Conservation (phyloP, 1,140 invertebrate genomes). For the Drosophila baimaii region DNA sequence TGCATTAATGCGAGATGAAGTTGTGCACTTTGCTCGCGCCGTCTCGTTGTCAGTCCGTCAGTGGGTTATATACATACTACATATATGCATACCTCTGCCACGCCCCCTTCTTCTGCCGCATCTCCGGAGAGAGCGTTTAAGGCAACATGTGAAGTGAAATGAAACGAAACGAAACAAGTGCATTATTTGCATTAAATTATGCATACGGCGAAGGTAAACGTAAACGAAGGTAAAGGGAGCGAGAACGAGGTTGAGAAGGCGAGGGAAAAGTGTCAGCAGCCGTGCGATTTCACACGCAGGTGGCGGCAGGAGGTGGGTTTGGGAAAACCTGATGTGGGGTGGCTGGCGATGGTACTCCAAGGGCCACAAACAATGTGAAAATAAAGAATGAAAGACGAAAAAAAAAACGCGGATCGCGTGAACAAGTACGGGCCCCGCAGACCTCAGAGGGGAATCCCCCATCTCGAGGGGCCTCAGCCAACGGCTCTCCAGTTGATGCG, state of each 20-base stretch:
- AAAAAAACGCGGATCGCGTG: conserved; percentile 66
- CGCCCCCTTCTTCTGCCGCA: neutral
- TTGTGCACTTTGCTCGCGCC: conserved; percentile 62
- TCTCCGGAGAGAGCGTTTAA: conserved; percentile 50
- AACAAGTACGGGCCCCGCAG: conserved; percentile 57
- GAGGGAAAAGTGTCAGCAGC: conserved; percentile 70
- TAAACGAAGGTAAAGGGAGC: conserved; percentile 9
- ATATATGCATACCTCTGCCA: neutral
- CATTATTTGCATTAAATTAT: conserved; percentile 83
- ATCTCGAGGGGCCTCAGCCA: conserved; percentile 40
- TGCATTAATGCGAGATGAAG: conserved; percentile 74
- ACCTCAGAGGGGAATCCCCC: conserved; percentile 16
- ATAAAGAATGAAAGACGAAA: conserved; percentile 17
- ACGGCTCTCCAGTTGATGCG: conserved; percentile 49
- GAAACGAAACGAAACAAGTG: conserved; percentile 81
- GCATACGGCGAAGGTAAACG: conserved; percentile 57
- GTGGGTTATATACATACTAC: neutral
- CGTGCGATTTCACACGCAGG: conserved; percentile 72
- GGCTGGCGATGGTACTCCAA: neutral
- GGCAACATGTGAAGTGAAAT: conserved; percentile 79
- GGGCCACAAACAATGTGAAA: conserved; percentile 73
- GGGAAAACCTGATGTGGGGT: conserved; percentile 1
- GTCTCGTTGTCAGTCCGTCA: conserved; percentile 16
- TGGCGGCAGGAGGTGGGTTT: conserved; percentile 1
- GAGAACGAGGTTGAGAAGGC: conserved; percentile 1